Percentiles rank a stretch among this genome's conserved stretches.
phyloP scores from a whole-genome alignment of 2,113 vertebrate species.

The Sclerurus mexicanus region DNA sequence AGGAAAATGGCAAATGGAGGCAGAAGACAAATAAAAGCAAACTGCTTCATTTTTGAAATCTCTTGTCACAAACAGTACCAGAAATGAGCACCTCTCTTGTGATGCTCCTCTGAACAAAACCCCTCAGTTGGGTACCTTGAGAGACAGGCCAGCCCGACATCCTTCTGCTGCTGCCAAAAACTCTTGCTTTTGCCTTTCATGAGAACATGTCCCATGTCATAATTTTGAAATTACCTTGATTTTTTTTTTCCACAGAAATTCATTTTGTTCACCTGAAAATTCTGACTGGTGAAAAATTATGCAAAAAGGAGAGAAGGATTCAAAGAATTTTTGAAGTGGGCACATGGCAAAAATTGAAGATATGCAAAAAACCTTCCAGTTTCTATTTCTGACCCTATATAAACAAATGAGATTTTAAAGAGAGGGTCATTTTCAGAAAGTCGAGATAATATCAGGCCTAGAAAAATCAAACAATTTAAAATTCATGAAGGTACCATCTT shows the following conservation, averaged over 20 bases:
- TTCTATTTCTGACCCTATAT: neutral
- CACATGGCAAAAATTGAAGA: neutral
- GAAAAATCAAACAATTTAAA: slow-evolving; percentile 77
- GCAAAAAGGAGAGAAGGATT: neutral
- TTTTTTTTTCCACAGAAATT: neutral
- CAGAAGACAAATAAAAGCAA: neutral
- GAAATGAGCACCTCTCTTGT: rapidly evolving
- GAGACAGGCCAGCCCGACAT: neutral
- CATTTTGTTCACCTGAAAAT: neutral
- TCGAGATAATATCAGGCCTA: slow-evolving; percentile 14
- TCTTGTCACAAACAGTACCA: neutral
- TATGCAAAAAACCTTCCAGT: neutral
- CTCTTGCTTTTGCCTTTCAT: neutral
- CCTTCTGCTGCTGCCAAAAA: neutral
- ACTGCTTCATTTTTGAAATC: neutral
- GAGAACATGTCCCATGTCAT: neutral
- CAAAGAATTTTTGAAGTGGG: neutral
- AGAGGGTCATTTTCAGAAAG: neutral
- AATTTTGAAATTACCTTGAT: neutral
- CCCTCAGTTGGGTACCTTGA: neutral
- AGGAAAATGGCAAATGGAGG: neutral
- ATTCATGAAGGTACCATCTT: slow-evolving; percentile 77
- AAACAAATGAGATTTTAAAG: neutral
- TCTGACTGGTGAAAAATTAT: neutral
- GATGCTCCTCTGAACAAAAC: neutral